A percentile compares a stretch with the other conserved stretches of the same genome.
Evolutionary conservation across 2,113 vertebrate species (phyloP).

Genomic region (Perca flavescens): DNA sequence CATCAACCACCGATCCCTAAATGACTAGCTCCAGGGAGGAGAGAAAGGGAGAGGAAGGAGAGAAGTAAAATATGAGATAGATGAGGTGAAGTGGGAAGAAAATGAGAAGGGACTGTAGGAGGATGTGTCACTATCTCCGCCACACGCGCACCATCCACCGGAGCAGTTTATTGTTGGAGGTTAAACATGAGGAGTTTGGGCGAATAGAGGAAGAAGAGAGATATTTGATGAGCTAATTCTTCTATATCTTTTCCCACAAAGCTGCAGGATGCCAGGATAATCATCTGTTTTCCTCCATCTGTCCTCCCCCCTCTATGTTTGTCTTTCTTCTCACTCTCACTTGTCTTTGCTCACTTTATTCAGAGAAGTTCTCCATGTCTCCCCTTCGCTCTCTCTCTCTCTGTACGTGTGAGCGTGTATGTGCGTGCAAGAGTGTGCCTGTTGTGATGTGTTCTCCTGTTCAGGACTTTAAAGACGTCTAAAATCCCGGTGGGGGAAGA

Average conservation of each 20-base stretch:
- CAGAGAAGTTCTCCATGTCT: conserved; percentile 36
- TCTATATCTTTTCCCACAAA: conserved; percentile 77
- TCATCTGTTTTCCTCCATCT: conserved; percentile 29
- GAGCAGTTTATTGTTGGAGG: conserved; percentile 74
- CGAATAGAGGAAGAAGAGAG: conserved; percentile 2
- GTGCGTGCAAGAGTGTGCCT: conserved; percentile 49
- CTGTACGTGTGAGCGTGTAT: conserved; percentile 38
- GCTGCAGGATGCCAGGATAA: conserved; percentile 69
- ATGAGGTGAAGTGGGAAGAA: conserved; percentile 51
- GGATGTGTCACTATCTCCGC: conserved; percentile 12
- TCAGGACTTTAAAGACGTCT: conserved; percentile 74
- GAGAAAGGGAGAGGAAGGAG: conserved; percentile 35
- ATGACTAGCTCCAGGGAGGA: conserved; percentile 57
- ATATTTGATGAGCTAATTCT: conserved; percentile 76
- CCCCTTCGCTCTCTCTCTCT: conserved; percentile 6
- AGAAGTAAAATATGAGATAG: conserved; percentile 44
- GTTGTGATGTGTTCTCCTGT: conserved; percentile 79
- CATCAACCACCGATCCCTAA: conserved; percentile 64
- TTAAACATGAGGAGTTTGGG: conserved; percentile 74
- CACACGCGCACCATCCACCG: neutral
- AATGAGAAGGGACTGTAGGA: conserved; percentile 25
- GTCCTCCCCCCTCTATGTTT: neutral
- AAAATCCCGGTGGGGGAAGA: conserved; percentile 74
- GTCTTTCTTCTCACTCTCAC: conserved; percentile 11
- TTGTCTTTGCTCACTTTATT: conserved; percentile 37